phyloP scores from a whole-genome alignment of 2,888 invertebrate genomes.

The Drosophila diplacantha region DNA sequence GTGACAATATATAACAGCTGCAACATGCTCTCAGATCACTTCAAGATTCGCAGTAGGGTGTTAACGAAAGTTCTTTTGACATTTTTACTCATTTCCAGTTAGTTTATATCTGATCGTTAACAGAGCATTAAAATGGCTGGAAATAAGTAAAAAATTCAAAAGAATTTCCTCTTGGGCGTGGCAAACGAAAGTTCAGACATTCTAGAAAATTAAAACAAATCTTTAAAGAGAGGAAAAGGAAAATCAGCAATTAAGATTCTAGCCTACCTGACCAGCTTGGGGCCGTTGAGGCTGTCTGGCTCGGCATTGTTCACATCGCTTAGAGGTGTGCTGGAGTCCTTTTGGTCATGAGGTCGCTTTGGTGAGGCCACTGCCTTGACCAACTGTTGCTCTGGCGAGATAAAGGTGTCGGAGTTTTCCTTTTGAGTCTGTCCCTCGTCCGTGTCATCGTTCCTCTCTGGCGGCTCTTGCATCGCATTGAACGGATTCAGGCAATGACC shows the following conservation, averaged over 20 bases:
- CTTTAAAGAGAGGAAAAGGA: not conserved
- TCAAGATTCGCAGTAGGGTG: not conserved
- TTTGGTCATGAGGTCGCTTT: not conserved
- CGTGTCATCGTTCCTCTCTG: not conserved
- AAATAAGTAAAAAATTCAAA: not conserved
- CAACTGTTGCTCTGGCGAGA: not conserved
- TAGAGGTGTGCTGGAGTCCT: not conserved
- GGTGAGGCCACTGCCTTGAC: not conserved
- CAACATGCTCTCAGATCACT: not conserved
- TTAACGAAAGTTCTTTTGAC: not conserved
- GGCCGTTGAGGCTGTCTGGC: not conserved
- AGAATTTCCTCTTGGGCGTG: constrained; percentile 33
- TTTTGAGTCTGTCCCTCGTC: not conserved
- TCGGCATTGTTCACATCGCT: not conserved
- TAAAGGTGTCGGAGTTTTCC: constrained; percentile 9
- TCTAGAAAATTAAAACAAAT: constrained; percentile 10
- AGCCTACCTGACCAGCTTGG: constrained; percentile 29
- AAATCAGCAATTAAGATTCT: not conserved
- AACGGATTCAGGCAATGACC: constrained; percentile 42
- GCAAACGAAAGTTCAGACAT: constrained; percentile 26
- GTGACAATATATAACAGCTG: not conserved
- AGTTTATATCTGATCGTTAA: not conserved
- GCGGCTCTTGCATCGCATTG: not conserved
- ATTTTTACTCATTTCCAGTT: not conserved
- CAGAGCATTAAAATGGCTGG: not conserved